Evolutionary conservation across 2,888 invertebrate genomes (phyloP).

Genomic region (Erpobdella octoculata): DNA sequence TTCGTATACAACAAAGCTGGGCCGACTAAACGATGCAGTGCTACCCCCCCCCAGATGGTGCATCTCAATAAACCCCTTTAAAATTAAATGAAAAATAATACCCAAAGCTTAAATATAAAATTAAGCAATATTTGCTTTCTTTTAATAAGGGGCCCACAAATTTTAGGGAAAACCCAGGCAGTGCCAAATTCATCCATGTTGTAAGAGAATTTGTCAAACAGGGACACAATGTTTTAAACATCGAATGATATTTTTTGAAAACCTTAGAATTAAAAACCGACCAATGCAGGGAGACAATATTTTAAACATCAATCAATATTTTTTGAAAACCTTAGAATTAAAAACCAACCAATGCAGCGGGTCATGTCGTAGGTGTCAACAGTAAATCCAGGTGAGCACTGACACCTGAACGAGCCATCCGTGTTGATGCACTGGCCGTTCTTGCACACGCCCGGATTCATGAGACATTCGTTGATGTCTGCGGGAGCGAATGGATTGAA

Average conservation of each 20-base stretch:
- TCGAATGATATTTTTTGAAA: background rate
- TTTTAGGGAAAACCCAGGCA: too few relatives aligned
- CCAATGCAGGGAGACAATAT: background rate
- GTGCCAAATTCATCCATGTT: too few relatives aligned
- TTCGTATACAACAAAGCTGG: background rate
- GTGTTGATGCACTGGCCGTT: conserved; percentile 58
- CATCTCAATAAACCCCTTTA: background rate
- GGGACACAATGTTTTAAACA: background rate
- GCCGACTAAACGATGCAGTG: background rate
- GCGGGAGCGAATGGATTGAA: background rate
- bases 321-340: background rate
- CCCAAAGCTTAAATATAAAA: background rate
- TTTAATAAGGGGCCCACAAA: too few relatives aligned
- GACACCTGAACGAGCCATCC: conserved; percentile 60
- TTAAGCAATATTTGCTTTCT: background rate
- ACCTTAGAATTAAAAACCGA: background rate
- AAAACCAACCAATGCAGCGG: background rate
- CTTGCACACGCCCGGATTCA: conserved; percentile 63
- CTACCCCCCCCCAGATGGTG: background rate
- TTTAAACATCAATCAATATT: background rate
- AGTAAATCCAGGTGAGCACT: conserved; percentile 64
- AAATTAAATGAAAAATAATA: background rate
- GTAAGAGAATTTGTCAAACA: too few relatives aligned
- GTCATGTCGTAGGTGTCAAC: background rate
- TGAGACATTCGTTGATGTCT: conserved; percentile 68